Percentiles rank a stretch among this genome's conserved stretches.
Conservation (phyloP, 2,797 vertebrate genomes). For the Agapornis canus region DNA sequence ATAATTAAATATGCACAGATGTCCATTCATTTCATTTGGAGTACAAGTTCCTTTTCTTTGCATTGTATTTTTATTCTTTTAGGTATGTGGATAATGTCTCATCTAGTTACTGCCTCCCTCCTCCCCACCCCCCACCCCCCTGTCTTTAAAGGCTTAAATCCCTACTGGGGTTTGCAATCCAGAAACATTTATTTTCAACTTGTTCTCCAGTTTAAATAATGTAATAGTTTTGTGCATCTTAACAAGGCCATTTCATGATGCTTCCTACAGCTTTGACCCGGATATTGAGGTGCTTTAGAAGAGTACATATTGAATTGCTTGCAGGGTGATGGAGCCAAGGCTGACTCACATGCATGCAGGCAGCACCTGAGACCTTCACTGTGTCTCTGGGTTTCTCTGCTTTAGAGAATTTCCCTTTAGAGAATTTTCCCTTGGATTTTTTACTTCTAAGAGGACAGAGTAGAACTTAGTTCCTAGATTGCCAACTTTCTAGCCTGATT, state of each 20-base stretch:
- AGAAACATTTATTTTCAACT: background rate
- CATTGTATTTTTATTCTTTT: background rate
- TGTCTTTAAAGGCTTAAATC: background rate
- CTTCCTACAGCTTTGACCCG: background rate
- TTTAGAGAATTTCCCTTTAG: too few relatives aligned
- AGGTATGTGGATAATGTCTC: background rate
- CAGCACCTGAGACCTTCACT: background rate
- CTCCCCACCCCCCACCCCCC: too few relatives aligned
- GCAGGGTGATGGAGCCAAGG: background rate
- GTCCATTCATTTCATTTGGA: background rate
- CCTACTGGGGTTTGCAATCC: background rate
- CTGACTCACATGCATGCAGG: background rate
- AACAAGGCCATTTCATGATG: background rate
- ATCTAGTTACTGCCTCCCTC: background rate
- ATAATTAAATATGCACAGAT: background rate
- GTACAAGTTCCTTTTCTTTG: background rate
- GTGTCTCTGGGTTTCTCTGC: background rate
- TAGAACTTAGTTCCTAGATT: slow-evolving; percentile 38
- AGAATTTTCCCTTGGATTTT: slow-evolving; percentile 48
- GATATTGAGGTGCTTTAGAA: background rate
- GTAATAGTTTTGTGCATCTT: background rate
- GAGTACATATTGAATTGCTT: background rate
- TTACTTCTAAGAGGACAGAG: slow-evolving; percentile 8
- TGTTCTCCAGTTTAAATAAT: background rate
- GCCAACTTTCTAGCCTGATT: slow-evolving; percentile 45